Conservation (phyloP, 2,797 vertebrate genomes). For the Chlorospingus flavigularis region DNA sequence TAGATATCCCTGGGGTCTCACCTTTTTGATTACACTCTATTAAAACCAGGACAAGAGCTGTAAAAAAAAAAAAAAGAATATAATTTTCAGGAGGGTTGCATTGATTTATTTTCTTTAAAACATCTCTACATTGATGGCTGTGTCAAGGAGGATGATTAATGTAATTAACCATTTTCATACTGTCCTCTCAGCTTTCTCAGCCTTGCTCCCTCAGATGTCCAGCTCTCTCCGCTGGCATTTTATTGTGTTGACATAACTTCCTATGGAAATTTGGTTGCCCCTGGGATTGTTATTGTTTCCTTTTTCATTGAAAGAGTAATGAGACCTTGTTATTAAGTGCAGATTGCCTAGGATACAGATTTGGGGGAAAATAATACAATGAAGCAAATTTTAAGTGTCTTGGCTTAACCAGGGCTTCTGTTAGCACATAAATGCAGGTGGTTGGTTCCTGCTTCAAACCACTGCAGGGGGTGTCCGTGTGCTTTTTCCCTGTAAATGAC, state of each 20-base stretch:
- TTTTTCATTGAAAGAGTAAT: not conserved
- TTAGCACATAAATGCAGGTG: conserved; percentile 10
- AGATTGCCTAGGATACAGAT: not conserved
- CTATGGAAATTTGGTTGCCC: not conserved
- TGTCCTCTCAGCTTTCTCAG: not conserved
- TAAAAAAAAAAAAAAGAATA: not conserved
- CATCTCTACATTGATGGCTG: not conserved
- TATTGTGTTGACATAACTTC: not conserved
- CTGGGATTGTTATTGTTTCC: not conserved
- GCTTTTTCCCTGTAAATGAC: not conserved
- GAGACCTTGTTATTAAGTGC: not conserved
- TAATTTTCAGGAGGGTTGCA: not conserved
- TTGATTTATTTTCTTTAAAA: not conserved
- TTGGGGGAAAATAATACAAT: not conserved
- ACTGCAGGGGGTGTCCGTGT: not conserved
- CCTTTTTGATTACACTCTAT: not conserved
- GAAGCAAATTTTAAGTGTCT: not conserved
- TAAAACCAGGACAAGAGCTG: not conserved
- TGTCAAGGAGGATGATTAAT: not conserved
- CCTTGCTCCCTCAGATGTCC: not conserved
- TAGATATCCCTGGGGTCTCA: not conserved
- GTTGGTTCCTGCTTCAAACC: conserved; percentile 41
- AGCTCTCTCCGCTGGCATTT: not conserved
- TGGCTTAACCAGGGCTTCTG: conserved; percentile 58
- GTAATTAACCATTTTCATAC: not conserved